Evolutionary conservation across 1,140 invertebrate genomes (phyloP), one percentile per base, ranked within the genome.

Genomic region (Magallana angulata): DNA sequence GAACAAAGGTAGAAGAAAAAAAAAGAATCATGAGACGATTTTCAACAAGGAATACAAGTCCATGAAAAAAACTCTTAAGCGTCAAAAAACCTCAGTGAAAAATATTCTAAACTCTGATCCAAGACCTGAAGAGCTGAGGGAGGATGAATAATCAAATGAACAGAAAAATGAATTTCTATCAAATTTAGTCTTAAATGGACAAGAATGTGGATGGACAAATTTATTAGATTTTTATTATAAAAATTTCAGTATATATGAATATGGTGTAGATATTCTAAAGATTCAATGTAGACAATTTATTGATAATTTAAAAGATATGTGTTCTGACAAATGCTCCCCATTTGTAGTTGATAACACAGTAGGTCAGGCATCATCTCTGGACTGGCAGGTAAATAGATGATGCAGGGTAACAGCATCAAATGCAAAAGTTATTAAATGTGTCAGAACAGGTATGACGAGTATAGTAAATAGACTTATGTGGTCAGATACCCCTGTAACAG

Each of bases 391-490:
- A 36, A n/a, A 76, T 18, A n/a, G 85, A 9, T 11, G 76, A 4
- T 11, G 7, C 7, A 6, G 85, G 6, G 60, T 85, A 18, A 85
- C 68, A 18, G 85, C 85, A 80, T 80, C 64, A 12, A 58, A 80
- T 30, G 48, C 62, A 7, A 86, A 82, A 86, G 24, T 36, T 1
- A 62, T 82, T 14, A n/a, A 7, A 8, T 84, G 59, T 24, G 30
- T 62, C 3, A 7, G 58, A 9, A 83, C 11, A 57, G 36, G 7
- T 8, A 30, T 16, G 7, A 36, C 14, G 16, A 11, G 9, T 7
- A 0, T 82, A 30, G 7, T 82, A 8, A 36, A 82, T 8, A 30
- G 48, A n/a, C 57, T 83, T 7, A 1, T 57, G 5, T 83, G 57
- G 48, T 18, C 7, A 57, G 57, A 83, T 7, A 83, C 24, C 7